Conservation (phyloP, 2,797 vertebrate species). For the Linurgus olivaceus region DNA sequence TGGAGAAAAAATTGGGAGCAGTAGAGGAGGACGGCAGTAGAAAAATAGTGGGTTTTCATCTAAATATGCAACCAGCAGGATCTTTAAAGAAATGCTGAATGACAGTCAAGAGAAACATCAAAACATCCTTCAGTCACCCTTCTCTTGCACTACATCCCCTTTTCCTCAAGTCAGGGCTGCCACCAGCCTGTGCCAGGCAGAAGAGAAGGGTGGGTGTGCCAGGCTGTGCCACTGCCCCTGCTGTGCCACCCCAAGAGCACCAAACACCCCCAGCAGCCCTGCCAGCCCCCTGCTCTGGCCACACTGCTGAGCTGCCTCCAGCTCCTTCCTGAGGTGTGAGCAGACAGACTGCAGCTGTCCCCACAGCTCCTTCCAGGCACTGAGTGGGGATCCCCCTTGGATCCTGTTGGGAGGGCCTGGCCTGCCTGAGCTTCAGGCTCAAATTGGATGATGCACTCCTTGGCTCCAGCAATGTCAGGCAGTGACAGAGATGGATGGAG, state of each 20-base stretch:
- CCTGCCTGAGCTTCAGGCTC: not conserved
- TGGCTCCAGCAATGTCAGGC: rapidly evolving
- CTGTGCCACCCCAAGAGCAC: not conserved
- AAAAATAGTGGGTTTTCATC: not conserved
- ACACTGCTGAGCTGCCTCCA: not conserved
- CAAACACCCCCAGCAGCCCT: not conserved
- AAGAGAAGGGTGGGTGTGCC: rapidly evolving
- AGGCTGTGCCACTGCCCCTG: not conserved
- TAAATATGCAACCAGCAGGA: not conserved
- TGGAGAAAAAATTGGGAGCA: not conserved
- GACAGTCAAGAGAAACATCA: not conserved
- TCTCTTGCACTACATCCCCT: not conserved
- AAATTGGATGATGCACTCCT: not conserved
- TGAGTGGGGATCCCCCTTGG: rapidly evolving
- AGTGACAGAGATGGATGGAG: not conserved
- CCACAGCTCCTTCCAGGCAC: not conserved
- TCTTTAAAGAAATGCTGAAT: not conserved
- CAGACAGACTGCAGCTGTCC: not conserved
- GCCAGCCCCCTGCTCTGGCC: not conserved
- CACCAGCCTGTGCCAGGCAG: not conserved
- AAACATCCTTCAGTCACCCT: not conserved
- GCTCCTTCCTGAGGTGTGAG: not conserved
- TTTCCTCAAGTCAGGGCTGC: not conserved
- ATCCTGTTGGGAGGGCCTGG: too few species aligned
- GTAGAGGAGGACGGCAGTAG: not conserved